Percentiles rank a stretch among this genome's conserved stretches.
Conservation (phyloP, 2,888 invertebrate species). For the Pseudanteris insignis region DNA sequence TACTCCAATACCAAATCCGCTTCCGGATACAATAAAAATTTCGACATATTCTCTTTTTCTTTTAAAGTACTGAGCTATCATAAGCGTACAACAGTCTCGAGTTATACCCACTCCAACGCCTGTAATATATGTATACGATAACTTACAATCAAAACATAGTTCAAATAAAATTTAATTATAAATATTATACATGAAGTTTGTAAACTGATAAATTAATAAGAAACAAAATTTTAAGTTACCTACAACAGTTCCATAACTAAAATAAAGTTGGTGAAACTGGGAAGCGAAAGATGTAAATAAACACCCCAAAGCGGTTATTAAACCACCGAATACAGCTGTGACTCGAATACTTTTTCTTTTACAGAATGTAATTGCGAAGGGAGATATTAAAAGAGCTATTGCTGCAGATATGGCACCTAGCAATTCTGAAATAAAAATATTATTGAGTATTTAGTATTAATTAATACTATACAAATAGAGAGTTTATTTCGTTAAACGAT, state of each 20-base stretch:
- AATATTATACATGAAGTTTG: conserved; percentile 1
- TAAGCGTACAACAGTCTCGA: conserved; percentile 84
- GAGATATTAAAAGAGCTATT: conserved; percentile 81
- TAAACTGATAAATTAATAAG: background rate
- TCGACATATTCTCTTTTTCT: conserved; percentile 84
- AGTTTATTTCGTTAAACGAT: background rate
- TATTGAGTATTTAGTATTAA: background rate
- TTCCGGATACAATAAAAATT: conserved; percentile 86
- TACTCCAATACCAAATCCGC: conserved; percentile 83
- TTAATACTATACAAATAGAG: background rate
- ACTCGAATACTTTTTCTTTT: conserved; percentile 87
- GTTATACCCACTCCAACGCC: conserved; percentile 88
- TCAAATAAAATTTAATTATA: too few relatives aligned
- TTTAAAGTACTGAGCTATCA: conserved; percentile 93
- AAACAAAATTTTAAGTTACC: conserved; percentile 67
- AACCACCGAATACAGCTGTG: conserved; percentile 86
- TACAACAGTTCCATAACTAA: conserved; percentile 77
- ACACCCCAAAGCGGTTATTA: conserved; percentile 85
- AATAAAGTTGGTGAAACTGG: conserved; percentile 88
- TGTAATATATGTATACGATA: too few relatives aligned
- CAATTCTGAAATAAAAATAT: conserved; percentile 75
- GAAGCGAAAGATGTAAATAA: conserved; percentile 90
- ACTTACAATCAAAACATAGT: too few relatives aligned
- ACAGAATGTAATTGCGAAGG: conserved; percentile 85
- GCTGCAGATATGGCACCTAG: conserved; percentile 83